These are phyloP conservation scores for Enteromius argenteus DNA, from an alignment of 2,797 vertebrate species.

Conservation along the genomic window DNA sequence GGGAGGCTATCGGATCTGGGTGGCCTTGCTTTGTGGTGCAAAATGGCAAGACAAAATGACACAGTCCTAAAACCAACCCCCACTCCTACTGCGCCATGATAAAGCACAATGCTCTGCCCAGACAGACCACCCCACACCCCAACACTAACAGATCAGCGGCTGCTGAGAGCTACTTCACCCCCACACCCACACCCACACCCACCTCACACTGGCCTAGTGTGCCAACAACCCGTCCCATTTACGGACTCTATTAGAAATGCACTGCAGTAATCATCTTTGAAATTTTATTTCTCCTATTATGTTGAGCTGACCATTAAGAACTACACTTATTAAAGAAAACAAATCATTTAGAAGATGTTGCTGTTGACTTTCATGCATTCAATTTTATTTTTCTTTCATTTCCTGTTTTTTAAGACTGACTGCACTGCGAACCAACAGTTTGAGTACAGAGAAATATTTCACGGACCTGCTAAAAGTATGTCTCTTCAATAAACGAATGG, in stretches of 20 bases:
- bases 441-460: neutral
- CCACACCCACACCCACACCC: neutral
- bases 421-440: neutral
- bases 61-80: slow-evolving; percentile 42
- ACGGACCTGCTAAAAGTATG: neutral
- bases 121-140: slow-evolving; percentile 41
- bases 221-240: neutral
- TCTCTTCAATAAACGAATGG: neutral
- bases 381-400: neutral
- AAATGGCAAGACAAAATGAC: slow-evolving; percentile 36
- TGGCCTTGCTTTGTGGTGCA: slow-evolving; percentile 10
- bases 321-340: neutral
- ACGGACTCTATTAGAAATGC: neutral
- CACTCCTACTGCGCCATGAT: slow-evolving; percentile 23
- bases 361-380: neutral
- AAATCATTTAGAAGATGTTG: neutral
- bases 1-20: neutral
- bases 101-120: slow-evolving; percentile 47
- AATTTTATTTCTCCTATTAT: neutral
- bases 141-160: slow-evolving; percentile 30
- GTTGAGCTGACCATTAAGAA: neutral
- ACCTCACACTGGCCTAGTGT: slow-evolving; percentile 3
- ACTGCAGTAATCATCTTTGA: neutral
- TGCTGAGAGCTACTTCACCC: slow-evolving; percentile 3
- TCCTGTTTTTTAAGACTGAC: neutral